Conservation (phyloP, 2,888 invertebrate genomes). For the Apodemia hepburni region DNA sequence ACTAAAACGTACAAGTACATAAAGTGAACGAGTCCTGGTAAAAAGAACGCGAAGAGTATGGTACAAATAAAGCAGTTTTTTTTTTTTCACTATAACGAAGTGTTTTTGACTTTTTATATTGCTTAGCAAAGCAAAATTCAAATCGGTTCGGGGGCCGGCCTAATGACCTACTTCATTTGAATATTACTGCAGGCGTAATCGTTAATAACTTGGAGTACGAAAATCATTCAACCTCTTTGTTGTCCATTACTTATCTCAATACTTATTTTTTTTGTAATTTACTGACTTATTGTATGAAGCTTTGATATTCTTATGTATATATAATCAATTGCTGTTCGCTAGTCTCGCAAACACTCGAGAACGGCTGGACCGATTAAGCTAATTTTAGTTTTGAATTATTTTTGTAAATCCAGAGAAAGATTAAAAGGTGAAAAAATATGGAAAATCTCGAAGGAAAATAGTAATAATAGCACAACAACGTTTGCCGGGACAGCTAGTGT, state of each 20-base stretch:
- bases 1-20: too few relatives aligned
- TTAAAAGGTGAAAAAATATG: too few relatives aligned
- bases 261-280: background rate
- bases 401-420: too few relatives aligned
- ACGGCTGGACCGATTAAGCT: too few relatives aligned
- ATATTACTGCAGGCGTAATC: background rate
- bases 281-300: too few relatives aligned
- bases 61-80: background rate
- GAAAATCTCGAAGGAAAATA: too few relatives aligned
- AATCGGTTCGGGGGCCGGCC: background rate
- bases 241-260: background rate
- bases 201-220: background rate
- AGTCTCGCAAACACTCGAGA: too few relatives aligned
- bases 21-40: background rate
- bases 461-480: too few relatives aligned
- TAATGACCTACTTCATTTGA: constrained; percentile 1
- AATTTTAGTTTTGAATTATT: too few relatives aligned
- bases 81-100: background rate
- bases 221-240: background rate
- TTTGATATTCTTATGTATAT: too few relatives aligned
- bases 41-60: background rate
- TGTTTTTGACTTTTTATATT: background rate
- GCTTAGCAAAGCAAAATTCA: background rate
- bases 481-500: too few relatives aligned
- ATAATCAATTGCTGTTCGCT: too few relatives aligned